Base-by-base conservation (phyloP, 23 tunicate genomes). In the Styela clava region DNA sequence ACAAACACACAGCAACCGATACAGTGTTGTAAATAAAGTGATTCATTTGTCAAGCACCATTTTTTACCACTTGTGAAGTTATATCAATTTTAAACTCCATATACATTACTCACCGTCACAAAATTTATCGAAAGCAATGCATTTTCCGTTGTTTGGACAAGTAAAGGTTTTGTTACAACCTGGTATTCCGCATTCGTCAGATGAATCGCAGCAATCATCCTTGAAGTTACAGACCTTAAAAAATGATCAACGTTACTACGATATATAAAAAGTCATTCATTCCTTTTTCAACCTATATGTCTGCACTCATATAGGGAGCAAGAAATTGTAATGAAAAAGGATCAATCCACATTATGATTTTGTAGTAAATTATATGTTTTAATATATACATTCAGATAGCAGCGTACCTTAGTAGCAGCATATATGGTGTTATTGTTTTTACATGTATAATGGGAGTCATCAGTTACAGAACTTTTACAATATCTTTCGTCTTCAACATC, bases 61-160 rank as follows among this genome's bases (percentile, higher is more conserved):
- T n/a, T n/a, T n/a, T n/a, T n/a, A n/a, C n/a, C n/a, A n/a, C n/a
- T n/a, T n/a, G n/a, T n/a, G n/a, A n/a, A n/a, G n/a, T n/a, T n/a
- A n/a, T n/a, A n/a, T n/a, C n/a, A n/a, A n/a, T n/a, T n/a, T n/a
- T n/a, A n/a, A n/a, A n/a, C n/a, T n/a, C n/a, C 56, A 44, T 44
- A 5, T 12, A 44, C 7, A 44, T 44, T 44, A 44, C 85, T 64
- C 63, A 91, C 97, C 97, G 69, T 91, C 97, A 51, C 97, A 91
- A 74, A 91, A 91, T 35, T 73, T 82, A 12, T 71, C 69, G 83
- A 91, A 86, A 1, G 97, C 86, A 34, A 91, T 74, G 74, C 97
- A 91, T 62, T 86, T 91, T 23, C 79, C 77, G 64, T 27, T 56
- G 24, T 32, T 64, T 44, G 90, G 86, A n/a, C 78, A 63, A 64